Evolutionary conservation across 2,888 invertebrate species (phyloP), one percentile per base, ranked within the genome.

Genomic region (Pyrochroa serraticornis): DNA sequence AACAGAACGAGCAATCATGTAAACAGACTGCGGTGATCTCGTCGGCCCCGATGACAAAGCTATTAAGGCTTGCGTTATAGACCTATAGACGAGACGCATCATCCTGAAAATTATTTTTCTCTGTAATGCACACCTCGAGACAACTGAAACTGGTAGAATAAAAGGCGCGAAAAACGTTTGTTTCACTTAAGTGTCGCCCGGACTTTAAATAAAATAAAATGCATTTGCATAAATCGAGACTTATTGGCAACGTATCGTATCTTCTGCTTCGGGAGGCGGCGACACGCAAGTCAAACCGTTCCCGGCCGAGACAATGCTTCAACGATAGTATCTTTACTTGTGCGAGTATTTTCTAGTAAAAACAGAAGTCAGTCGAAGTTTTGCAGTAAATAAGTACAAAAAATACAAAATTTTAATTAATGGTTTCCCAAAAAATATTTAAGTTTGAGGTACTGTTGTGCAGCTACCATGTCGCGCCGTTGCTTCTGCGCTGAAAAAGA

Each of bases 41-140:
- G 45, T 41, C 32, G 8, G 41, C 14, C 36, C 34, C 45, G 13
- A 10, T 34, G 51, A 33, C 42, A n/a, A 51, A 35, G 51, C 51
- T 57, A 57, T 57, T 57, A 51, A 22, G 22, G 14, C 50, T 46
- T 51, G 50, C 46, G 51, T 45, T 45, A 57, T 57, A 50, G 51
- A 57, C 46, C 42, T 41, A 51, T 30, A 13, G 37, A 54, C 45
- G 42, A 22, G 22, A 22, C 22, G 22, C 22, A 22, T 22, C 36
- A 53, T 41, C 44, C 44, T 44, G 52, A 48, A 8, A 48, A 36
- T 46, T 36, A 42, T 33, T 33, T 37, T 14, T 37, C 10, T 14
- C 35, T 37, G 44, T 33, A 52, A 47, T 10, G 5, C 47, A 10
- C 38, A 6, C 38, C 2, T 2, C 31, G 38, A 10, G 38, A 36